phyloP scores from a whole-genome alignment of 92 coral and sea anemone species.

The Palythoa heliodiscus region DNA sequence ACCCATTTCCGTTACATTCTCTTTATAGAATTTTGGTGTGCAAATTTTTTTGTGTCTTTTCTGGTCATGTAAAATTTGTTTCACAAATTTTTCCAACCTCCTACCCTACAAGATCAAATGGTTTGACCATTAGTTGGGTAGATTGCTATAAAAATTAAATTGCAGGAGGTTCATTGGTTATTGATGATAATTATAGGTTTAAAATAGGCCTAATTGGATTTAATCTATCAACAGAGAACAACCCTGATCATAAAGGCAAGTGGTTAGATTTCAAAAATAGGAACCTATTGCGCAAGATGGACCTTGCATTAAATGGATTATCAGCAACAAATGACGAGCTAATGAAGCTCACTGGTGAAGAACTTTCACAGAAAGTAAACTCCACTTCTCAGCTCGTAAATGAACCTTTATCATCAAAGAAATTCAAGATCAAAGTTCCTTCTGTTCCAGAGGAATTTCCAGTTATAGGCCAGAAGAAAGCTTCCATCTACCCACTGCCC shows the following conservation, averaged over 20 bases:
- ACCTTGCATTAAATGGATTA: constrained; percentile 34
- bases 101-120: not conserved
- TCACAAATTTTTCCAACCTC: too few species aligned
- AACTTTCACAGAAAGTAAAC: constrained; percentile 1
- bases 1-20: not conserved
- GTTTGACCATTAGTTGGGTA: not conserved
- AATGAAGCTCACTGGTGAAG: not conserved
- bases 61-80: too few species aligned
- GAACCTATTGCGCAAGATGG: constrained; percentile 40
- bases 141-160: too few species aligned
- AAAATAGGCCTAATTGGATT: not conserved
- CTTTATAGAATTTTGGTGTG: not conserved
- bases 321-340: constrained; percentile 10
- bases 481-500: constrained; percentile 48
- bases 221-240: constrained; percentile 20
- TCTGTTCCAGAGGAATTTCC: constrained; percentile 30
- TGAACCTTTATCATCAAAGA: not conserved
- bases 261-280: constrained; percentile 30
- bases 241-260: constrained; percentile 15
- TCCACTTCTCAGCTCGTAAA: not conserved
- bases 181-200: too few species aligned
- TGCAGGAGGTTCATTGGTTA: too few species aligned
- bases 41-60: too few species aligned
- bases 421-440: constrained; percentile 40
- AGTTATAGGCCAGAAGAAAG: constrained; percentile 42